Percentiles rank a stretch among this genome's conserved stretches.
Evolutionary conservation across 2,113 vertebrate species (phyloP).

Genomic region (Microtus ochrogaster): DNA sequence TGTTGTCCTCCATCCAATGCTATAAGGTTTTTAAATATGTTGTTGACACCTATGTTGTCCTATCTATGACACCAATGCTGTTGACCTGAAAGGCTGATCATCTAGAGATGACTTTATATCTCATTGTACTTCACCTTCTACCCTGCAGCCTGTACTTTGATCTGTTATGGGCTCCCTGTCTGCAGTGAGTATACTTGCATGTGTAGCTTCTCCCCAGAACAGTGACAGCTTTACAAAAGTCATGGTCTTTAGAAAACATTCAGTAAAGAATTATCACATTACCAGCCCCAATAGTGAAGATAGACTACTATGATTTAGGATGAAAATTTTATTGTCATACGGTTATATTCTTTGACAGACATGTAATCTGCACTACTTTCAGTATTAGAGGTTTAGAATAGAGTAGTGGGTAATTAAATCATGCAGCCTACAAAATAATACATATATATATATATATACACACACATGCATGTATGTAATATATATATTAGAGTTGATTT

Average conservation of each 20-base stretch:
- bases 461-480: too few relatives aligned
- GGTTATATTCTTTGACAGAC: neutral
- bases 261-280: neutral
- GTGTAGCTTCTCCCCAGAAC: neutral
- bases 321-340: neutral
- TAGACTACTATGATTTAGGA: neutral
- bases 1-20: neutral
- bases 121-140: neutral
- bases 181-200: neutral
- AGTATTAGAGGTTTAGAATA: neutral
- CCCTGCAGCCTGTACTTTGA: too few relatives aligned
- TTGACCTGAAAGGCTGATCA: too few relatives aligned
- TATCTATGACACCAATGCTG: neutral
- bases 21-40: accelerated
- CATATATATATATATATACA: too few relatives aligned
- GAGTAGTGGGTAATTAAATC: neutral
- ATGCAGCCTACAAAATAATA: neutral
- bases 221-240: neutral
- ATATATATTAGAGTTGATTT: neutral
- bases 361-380: neutral
- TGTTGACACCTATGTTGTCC: accelerated
- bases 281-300: neutral
- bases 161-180: neutral
- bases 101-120: neutral
- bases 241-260: neutral